These are phyloP conservation scores for Spheniscus mendiculus DNA, from an alignment of 2,113 vertebrate species.

Conservation along the genomic window DNA sequence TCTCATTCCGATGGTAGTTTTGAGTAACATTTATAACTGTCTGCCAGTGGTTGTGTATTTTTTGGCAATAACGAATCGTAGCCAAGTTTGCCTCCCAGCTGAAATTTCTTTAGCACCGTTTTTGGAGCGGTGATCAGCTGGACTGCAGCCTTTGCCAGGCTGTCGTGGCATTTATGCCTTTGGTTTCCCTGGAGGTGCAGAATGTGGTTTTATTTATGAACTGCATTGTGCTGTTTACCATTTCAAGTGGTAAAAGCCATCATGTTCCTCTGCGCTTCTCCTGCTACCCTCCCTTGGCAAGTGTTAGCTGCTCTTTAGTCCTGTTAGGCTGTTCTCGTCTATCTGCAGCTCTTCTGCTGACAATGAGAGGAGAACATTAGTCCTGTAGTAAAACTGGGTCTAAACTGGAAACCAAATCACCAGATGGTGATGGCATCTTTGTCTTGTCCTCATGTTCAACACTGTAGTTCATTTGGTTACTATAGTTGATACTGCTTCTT, in stretches of 20 bases:
- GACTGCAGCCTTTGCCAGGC: neutral
- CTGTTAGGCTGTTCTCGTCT: neutral
- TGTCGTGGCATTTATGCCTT: neutral
- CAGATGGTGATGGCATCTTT: fast-evolving
- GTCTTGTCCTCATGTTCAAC: neutral
- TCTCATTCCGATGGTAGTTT: conserved; percentile 46
- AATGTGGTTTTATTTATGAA: neutral
- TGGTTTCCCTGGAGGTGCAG: neutral
- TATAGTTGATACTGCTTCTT: neutral
- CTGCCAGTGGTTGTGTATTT: conserved; percentile 41
- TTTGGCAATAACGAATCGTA: conserved; percentile 22
- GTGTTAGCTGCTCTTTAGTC: neutral
- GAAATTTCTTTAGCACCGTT: neutral
- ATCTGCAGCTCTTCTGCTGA: neutral
- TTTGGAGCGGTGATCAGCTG: neutral
- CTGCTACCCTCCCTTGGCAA: neutral
- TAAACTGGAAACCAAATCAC: neutral
- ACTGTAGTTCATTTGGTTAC: neutral
- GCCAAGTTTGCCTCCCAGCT: neutral
- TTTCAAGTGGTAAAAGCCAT: neutral
- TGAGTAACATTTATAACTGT: conserved; percentile 21
- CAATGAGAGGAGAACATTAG: neutral
- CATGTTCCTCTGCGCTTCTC: neutral
- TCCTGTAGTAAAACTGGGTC: neutral
- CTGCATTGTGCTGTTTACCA: neutral